Percentiles rank a stretch among this genome's conserved stretches.
These are phyloP conservation scores for Phrynosoma blainvillii DNA, from an alignment of 2,113 vertebrate genomes.

Conservation along the genomic window DNA sequence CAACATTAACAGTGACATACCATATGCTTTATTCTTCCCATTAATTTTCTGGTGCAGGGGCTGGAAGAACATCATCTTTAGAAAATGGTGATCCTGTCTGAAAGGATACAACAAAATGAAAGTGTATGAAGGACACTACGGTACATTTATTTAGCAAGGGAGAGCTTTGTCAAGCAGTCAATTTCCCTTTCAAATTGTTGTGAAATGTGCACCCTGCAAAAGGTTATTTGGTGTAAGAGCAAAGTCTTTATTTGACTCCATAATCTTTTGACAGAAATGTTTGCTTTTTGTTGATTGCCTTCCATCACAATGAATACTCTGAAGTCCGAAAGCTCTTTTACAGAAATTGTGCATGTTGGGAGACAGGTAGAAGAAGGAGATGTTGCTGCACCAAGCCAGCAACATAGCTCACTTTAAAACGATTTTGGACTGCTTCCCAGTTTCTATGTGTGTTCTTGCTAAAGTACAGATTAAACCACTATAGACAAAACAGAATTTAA, in stretches of 20 bases:
- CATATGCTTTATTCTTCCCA: background rate
- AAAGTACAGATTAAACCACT: conserved; percentile 33
- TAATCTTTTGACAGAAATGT: conserved; percentile 40
- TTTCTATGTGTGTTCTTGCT: conserved; percentile 18
- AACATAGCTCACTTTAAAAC: background rate
- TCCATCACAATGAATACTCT: conserved; percentile 31
- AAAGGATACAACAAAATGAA: background rate
- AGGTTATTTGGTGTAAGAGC: conserved; percentile 43
- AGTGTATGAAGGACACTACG: background rate
- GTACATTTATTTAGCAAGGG: background rate
- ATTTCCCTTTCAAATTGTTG: background rate
- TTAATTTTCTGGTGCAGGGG: background rate
- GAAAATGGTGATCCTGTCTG: background rate
- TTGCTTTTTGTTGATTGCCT: conserved; percentile 36
- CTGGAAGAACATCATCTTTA: background rate
- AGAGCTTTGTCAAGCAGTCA: background rate
- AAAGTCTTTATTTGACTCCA: conserved; percentile 3
- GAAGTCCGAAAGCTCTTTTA: conserved; percentile 22
- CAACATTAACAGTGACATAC: background rate
- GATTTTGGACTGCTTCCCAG: conserved; percentile 45
- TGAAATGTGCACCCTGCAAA: background rate
- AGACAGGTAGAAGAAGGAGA: background rate
- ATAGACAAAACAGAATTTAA: conserved; percentile 19
- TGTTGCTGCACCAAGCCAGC: background rate
- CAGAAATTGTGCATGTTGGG: background rate